These are phyloP conservation scores for Aphidoletes aphidimyza DNA, from an alignment of 2,888 invertebrate species.

Conservation along the genomic window DNA sequence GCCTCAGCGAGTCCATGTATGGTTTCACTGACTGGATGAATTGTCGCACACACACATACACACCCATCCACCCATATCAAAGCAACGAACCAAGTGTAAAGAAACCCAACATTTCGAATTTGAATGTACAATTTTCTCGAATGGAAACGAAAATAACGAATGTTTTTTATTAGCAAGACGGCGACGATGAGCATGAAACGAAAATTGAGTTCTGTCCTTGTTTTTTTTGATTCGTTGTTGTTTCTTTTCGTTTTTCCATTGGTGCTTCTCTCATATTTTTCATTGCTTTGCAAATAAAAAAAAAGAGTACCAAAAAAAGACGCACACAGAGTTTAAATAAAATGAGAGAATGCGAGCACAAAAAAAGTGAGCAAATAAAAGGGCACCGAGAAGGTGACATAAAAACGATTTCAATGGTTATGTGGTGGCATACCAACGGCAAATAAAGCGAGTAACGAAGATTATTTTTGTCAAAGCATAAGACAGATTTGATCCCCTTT, in stretches of 20 bases:
- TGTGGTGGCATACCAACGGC: conserved; percentile 17
- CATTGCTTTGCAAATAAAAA: neutral
- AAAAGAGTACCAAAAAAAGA: neutral
- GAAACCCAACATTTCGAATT: neutral
- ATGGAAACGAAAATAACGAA: neutral
- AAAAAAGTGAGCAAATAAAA: conserved; percentile 27
- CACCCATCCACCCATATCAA: too few species aligned
- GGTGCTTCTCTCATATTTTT: neutral
- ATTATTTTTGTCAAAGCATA: conserved; percentile 25
- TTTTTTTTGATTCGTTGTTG: neutral
- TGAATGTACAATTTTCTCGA: conserved; percentile 48
- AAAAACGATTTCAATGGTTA: conserved; percentile 3
- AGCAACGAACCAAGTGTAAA: neutral
- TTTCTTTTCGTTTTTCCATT: neutral
- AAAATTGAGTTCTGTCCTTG: conserved; percentile 5
- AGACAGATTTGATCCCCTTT: conserved; percentile 20
- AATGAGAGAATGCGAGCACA: neutral
- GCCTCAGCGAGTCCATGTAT: neutral
- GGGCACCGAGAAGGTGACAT: conserved; percentile 25
- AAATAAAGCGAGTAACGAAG: conserved; percentile 16
- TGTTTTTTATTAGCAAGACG: conserved; percentile 38
- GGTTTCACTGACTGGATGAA: conserved; percentile 36
- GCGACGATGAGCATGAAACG: conserved; percentile 41
- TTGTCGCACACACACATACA: too few species aligned
- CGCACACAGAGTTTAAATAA: neutral